These are phyloP conservation scores for Danionella dracula DNA, from an alignment of 2,797 vertebrate genomes.

Conservation along the genomic window DNA sequence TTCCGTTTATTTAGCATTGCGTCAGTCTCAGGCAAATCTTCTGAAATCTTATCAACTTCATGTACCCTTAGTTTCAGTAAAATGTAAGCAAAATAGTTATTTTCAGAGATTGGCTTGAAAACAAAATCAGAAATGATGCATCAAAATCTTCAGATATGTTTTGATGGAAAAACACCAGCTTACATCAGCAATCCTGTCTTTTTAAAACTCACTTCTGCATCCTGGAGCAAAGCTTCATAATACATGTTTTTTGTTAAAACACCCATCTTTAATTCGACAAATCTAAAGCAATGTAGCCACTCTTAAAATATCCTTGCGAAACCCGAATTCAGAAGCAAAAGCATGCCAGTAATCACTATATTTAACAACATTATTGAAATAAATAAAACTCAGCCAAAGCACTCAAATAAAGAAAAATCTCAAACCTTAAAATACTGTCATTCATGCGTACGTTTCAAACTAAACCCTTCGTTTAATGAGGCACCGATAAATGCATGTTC, in stretches of 20 bases:
- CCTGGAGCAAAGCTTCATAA: no score
- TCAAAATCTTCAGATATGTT: not conserved
- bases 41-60: not conserved
- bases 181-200: no score
- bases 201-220: no score
- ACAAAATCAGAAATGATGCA: not conserved
- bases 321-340: not conserved
- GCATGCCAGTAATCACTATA: conserved; percentile 33
- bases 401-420: conserved; percentile 23
- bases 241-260: no score
- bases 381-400: conserved; percentile 10
- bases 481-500: conserved; percentile 2
- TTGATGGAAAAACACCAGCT: not conserved
- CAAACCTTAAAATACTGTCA: no score
- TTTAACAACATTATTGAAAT: conserved; percentile 14
- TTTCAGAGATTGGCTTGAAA: not conserved
- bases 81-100: not conserved
- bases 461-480: conserved; percentile 1
- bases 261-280: no score
- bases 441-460: conserved; percentile 1
- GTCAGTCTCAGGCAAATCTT: not conserved
- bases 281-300: not conserved
- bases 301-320: not conserved
- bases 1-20: conserved; percentile 11
- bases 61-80: not conserved